Percentiles rank a stretch among this genome's conserved stretches.
These are phyloP conservation scores for Peromyscus nudipes DNA, from an alignment of 2,797 vertebrate species.

Conservation along the genomic window DNA sequence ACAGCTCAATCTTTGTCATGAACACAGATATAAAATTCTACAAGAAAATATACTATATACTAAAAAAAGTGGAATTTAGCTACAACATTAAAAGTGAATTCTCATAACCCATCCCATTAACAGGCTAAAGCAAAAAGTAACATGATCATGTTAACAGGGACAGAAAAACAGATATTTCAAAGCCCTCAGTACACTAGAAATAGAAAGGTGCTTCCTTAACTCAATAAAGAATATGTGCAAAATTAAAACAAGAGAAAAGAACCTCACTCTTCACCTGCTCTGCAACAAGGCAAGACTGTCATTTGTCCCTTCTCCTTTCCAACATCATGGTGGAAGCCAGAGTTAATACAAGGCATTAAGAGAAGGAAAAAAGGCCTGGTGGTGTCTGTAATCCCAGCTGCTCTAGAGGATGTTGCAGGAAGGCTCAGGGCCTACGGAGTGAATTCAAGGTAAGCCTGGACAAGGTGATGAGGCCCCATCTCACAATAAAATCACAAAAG, in stretches of 20 bases:
- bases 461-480: background rate
- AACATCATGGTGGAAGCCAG: no score
- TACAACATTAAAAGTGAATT: background rate
- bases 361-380: background rate
- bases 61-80: background rate
- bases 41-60: background rate
- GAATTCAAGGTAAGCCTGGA: background rate
- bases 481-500: background rate
- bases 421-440: background rate
- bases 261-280: background rate
- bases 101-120: background rate
- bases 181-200: background rate
- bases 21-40: background rate
- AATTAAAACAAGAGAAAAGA: background rate
- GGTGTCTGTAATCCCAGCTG: background rate
- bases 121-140: background rate
- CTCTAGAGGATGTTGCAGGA: background rate
- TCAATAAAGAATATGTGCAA: background rate
- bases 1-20: background rate
- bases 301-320: background rate
- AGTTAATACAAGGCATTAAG: background rate
- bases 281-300: background rate
- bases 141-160: background rate
- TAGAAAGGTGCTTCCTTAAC: background rate
- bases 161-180: background rate